Percentiles rank a stretch among this genome's conserved stretches.
phyloP scores from a whole-genome alignment of 1,140 invertebrate genomes.

The Eupristina koningsbergeri region DNA sequence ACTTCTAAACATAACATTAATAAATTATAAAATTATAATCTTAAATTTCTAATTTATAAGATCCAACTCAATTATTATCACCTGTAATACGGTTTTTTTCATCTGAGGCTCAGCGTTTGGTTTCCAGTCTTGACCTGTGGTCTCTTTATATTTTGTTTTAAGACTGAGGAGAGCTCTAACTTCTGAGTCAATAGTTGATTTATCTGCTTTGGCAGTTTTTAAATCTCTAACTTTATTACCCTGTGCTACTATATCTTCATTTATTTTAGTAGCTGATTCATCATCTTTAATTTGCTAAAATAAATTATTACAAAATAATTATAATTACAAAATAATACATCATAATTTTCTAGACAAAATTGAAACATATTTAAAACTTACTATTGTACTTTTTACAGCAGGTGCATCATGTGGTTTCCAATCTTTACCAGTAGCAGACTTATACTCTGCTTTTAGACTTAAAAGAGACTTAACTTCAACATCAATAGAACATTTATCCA shows the following conservation, averaged over 20 bases:
- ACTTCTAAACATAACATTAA: conserved; percentile 51
- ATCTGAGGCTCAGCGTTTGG: conserved; percentile 58
- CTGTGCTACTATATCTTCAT: conserved; percentile 75
- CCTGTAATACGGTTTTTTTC: too few relatives aligned
- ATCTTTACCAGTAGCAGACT: conserved; percentile 76
- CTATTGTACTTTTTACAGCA: conserved; percentile 32
- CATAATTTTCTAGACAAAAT: neutral
- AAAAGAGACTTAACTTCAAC: conserved; percentile 76
- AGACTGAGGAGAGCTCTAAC: conserved; percentile 79
- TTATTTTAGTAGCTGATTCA: conserved; percentile 34
- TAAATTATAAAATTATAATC: conserved; percentile 45
- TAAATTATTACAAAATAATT: neutral
- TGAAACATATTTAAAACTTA: neutral
- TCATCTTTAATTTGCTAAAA: conserved; percentile 79
- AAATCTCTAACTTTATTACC: conserved; percentile 82
- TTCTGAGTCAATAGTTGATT: conserved; percentile 75
- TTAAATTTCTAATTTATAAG: neutral
- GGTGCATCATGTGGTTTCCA: conserved; percentile 74
- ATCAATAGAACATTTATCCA: conserved; percentile 55
- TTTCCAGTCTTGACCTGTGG: conserved; percentile 79
- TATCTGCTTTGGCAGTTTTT: conserved; percentile 80
- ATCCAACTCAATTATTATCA: too few relatives aligned
- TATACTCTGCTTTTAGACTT: conserved; percentile 80
- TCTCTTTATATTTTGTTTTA: conserved; percentile 80
- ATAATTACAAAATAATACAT: neutral